Evolutionary conservation across 2,797 vertebrate genomes (phyloP).

Genomic region (Notamacropus eugenii): DNA sequence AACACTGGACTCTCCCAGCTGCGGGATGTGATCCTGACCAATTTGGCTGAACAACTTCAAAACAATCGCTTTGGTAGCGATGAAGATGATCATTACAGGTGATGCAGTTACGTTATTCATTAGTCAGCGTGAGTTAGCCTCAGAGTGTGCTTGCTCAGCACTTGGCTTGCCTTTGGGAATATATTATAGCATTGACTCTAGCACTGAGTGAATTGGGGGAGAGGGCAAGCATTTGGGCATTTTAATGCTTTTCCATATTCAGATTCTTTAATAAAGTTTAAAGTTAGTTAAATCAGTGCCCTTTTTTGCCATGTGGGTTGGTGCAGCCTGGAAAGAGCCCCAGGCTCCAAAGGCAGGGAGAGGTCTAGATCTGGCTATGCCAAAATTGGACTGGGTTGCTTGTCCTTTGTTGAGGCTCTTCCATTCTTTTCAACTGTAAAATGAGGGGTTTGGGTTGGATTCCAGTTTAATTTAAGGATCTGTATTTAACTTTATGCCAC

Average conservation of each 20-base stretch:
- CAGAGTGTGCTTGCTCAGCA: slow-evolving; percentile 17
- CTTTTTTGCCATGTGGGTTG: neutral
- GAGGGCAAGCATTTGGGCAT: neutral
- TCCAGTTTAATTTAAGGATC: neutral
- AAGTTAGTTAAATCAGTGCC: neutral
- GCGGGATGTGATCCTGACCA: slow-evolving; percentile 96
- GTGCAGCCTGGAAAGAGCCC: neutral
- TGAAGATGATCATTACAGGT: slow-evolving; percentile 99
- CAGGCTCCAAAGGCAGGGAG: neutral
- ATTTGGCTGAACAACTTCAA: slow-evolving; percentile 95
- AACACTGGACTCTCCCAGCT: slow-evolving; percentile 95
- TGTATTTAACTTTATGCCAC: neutral
- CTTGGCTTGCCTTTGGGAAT: neutral
- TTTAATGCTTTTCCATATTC: neutral
- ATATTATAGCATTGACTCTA: neutral
- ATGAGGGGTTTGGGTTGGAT: neutral
- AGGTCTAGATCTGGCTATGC: neutral
- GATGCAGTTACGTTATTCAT: slow-evolving; percentile 52
- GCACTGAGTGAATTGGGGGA: neutral
- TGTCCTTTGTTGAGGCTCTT: neutral
- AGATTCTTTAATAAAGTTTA: neutral
- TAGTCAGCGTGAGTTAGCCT: neutral
- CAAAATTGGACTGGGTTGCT: neutral
- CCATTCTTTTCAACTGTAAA: neutral
- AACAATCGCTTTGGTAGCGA: slow-evolving; percentile 98